A percentile compares a stretch with the other conserved stretches of the same genome.
Conservation (phyloP, 2,888 invertebrate species). For the Koerneria pararmatus region DNA sequence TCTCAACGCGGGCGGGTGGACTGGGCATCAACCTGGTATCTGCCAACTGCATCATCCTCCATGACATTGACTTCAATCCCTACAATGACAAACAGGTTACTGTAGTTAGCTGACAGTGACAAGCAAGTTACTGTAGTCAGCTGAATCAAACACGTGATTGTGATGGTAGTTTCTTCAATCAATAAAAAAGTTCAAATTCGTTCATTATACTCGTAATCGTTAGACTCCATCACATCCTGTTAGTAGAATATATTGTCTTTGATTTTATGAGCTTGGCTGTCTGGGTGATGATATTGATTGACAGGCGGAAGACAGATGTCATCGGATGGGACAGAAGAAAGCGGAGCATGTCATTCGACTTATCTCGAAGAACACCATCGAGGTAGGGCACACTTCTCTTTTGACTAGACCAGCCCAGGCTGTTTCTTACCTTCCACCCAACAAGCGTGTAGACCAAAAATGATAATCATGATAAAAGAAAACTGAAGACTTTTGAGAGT, state of each 20-base stretch:
- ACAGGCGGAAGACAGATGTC: constrained; percentile 77
- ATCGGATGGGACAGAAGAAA: constrained; percentile 52
- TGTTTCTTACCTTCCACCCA: too few species aligned
- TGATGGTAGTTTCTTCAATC: neutral
- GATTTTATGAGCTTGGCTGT: too few species aligned
- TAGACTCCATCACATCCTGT: too few species aligned
- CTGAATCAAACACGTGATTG: neutral
- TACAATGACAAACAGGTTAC: constrained; percentile 96
- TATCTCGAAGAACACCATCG: constrained; percentile 75
- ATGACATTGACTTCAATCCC: constrained; percentile 96
- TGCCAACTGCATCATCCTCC: constrained; percentile 90
- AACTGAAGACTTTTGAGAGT: too few species aligned
- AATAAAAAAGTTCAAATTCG: neutral
- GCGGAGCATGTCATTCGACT: constrained; percentile 78
- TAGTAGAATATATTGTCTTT: neutral
- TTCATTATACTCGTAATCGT: too few species aligned
- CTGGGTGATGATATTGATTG: too few species aligned
- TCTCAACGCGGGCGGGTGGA: constrained; percentile 75
- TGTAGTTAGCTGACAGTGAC: constrained; percentile 64
- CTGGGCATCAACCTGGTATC: constrained; percentile 87
- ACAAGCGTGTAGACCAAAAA: too few species aligned
- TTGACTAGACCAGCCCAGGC: too few species aligned
- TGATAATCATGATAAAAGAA: too few species aligned
- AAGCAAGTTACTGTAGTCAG: neutral
- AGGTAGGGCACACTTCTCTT: constrained; percentile 12